These are phyloP conservation scores for Erynnis tages DNA, from an alignment of 2,888 invertebrate genomes.

Conservation along the genomic window DNA sequence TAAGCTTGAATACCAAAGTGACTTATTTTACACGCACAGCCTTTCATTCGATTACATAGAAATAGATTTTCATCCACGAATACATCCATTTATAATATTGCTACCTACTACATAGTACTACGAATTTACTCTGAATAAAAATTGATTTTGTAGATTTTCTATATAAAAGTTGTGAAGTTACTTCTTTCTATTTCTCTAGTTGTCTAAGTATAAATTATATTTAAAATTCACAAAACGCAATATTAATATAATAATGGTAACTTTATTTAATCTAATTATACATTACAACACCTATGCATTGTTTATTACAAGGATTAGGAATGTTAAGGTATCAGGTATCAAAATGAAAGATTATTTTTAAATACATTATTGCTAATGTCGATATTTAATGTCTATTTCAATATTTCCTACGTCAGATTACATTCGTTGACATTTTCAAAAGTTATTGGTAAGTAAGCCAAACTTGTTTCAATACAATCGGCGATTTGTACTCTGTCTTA, in stretches of 20 bases:
- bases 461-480: conserved; percentile 71
- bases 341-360: conserved; percentile 44
- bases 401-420: conserved; percentile 81
- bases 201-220: not conserved
- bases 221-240: conserved; percentile 15
- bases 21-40: too few species aligned
- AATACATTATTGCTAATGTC: conserved; percentile 81
- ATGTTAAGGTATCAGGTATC: conserved; percentile 26
- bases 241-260: conserved; percentile 18
- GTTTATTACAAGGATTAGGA: conserved; percentile 23
- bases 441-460: conserved; percentile 78
- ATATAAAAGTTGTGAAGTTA: too few species aligned
- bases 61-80: too few species aligned
- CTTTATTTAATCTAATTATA: conserved; percentile 21
- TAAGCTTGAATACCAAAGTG: not conserved
- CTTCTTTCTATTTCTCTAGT: too few species aligned
- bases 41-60: too few species aligned
- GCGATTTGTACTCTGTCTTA: conserved; percentile 81
- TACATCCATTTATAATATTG: too few species aligned
- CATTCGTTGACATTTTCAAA: conserved; percentile 82
- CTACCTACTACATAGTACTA: too few species aligned
- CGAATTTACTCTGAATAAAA: too few species aligned
- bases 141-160: too few species aligned
- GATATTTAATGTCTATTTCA: conserved; percentile 80
- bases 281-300: conserved; percentile 19